Base-by-base conservation (phyloP, 2,888 invertebrate genomes). In the Willowsia nigromaculata region DNA sequence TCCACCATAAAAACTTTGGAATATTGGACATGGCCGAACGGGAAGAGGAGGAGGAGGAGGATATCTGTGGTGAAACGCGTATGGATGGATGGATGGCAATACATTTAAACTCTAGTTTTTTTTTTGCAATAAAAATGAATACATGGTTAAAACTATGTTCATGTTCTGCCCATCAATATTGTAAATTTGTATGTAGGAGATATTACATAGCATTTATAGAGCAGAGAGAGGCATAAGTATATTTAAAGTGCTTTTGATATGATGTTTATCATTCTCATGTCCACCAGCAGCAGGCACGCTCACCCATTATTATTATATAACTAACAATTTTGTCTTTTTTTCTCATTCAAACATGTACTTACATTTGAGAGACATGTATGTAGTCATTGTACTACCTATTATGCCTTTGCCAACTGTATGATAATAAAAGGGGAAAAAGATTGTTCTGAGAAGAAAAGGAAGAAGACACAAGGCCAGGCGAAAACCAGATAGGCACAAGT, bases 81-180 rank as follows among this genome's bases (percentile, higher is more conserved):
- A 53, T 18, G n/a, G n/a, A 18, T 53, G 5, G n/a, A 7, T 53
- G 22, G 62, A 62, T 62, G 62, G 74, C n/a, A 22, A 74, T 43
- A 78, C 50, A 50, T 53, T 78, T 76, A 33, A 78, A 53, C 80
- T 40, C 30, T 50, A 7, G n/a, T n/a, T n/a, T n/a, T n/a, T n/a
- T 59, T 53, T 78, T 78, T 59, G 80, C 80, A 81, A 81, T 81
- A 81, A 59, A 65, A 56, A 4, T 7, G 13, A 9, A 47, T 47
- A 65, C 65, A 82, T 82, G 81, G n/a, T n/a, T n/a, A n/a, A n/a
- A n/a, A n/a, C n/a, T n/a, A n/a, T n/a, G n/a, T n/a, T n/a, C n/a
- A n/a, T n/a, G n/a, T n/a, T n/a, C n/a, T n/a, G n/a, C n/a, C n/a
- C n/a, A n/a, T n/a, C n/a, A n/a, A n/a, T n/a, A n/a, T n/a, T n/a